Percentiles rank a stretch among this genome's conserved stretches.
phyloP scores from a whole-genome alignment of 2,797 vertebrate genomes.

The Malacoraja senta region DNA sequence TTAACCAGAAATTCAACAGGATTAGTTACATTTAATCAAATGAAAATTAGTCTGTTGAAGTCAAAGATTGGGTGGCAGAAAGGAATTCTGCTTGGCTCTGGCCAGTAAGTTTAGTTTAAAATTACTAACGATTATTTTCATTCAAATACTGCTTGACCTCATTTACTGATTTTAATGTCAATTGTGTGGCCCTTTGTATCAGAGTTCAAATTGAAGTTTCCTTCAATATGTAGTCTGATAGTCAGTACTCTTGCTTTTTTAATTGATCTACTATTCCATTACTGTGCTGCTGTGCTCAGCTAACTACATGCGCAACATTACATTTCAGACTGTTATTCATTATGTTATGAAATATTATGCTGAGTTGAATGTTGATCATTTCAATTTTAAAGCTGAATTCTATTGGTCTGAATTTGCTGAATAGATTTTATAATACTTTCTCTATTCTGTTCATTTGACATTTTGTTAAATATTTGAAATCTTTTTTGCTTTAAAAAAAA shows the following conservation, averaged over 20 bases:
- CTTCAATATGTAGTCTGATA: background rate
- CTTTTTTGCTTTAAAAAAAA: background rate
- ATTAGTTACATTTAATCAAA: background rate
- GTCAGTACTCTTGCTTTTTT: background rate
- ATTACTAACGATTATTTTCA: background rate
- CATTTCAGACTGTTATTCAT: background rate
- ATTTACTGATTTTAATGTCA: background rate
- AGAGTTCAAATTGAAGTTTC: background rate
- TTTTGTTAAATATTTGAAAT: background rate
- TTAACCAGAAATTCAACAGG: too few relatives aligned
- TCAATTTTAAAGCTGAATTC: background rate
- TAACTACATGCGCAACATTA: background rate
- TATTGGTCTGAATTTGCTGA: background rate
- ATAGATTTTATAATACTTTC: background rate
- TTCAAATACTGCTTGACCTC: conserved; percentile 15
- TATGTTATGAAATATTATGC: background rate
- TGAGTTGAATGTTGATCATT: background rate
- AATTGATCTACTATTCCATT: background rate
- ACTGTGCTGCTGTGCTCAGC: background rate
- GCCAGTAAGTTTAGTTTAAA: background rate
- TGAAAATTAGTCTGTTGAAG: background rate
- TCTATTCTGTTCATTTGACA: background rate
- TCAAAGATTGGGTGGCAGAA: background rate
- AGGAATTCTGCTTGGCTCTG: background rate
- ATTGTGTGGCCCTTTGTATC: background rate